Base-by-base conservation (phyloP, 92 coral and sea anemone genomes). In the Micromussa lordhowensis region DNA sequence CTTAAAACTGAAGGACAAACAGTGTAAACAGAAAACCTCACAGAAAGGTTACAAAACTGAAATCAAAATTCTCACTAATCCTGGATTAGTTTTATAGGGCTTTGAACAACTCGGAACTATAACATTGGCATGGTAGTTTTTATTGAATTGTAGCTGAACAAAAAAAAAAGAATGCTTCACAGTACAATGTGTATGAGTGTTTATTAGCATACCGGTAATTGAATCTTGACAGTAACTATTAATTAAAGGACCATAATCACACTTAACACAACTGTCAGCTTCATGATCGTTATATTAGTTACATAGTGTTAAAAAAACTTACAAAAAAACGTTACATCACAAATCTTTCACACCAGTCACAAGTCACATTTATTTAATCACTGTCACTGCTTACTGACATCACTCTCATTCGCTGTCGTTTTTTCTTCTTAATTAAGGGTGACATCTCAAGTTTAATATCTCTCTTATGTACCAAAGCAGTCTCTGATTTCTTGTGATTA, bases 361-460 rank as follows among this genome's bases (percentile, higher is more conserved):
- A 73, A 3, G 26, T 76, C 32, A 68, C 40, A 82, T 70, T n/a
- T n/a, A n/a, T n/a, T n/a, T 53, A 82, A 6, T 82, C 88, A 48
- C 88, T 85, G 57, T 77, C 88, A 77, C 89, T 86, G 36, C 83
- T 86, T 0, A 77, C 24, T 17, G 68, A 18, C 31, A 61, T 9
- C 28, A 63, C n/a, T 59, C 83, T 86, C 77, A 28, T 77, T 49
- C 77, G 74, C 53, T 55, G 31, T 29, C 29, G 74, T 22, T 64
- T 76, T 22, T 53, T 49, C 32, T n/a, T 85, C 30, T 77, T 86
- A 17, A 86, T 2, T 14, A 78, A 17, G 14, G 89, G 89, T 11
- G 89, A 77, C 19, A 48, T 16, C 40, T 44, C 24, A 29, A 61
- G 4, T 36, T 63, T 75, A 68, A 53, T 28, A 77, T 32, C 36